Evolutionary conservation across 2,888 invertebrate species (phyloP).

Genomic region (Epistrophe grossulariae): DNA sequence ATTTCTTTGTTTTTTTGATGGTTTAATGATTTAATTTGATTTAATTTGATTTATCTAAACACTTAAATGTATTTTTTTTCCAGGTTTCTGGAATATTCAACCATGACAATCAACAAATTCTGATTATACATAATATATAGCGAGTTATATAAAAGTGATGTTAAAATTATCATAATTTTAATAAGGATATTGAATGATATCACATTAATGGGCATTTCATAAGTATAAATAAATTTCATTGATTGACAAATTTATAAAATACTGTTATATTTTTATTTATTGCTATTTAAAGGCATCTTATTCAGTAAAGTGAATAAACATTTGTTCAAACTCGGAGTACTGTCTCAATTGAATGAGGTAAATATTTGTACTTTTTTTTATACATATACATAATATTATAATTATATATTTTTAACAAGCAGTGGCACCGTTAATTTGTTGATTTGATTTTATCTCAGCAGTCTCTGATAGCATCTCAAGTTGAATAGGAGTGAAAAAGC

Average conservation of each 20-base stretch:
- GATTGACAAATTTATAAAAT: neutral
- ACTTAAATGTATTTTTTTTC: neutral
- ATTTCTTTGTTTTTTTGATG: neutral
- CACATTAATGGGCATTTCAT: neutral
- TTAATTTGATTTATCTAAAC: neutral
- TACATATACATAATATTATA: too few relatives aligned
- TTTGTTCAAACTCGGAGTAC: constrained; percentile 4
- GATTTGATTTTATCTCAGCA: constrained; percentile 22
- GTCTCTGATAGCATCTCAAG: constrained; percentile 18
- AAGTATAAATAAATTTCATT: neutral
- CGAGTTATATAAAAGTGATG: neutral
- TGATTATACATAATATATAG: neutral
- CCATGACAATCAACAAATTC: constrained; percentile 10
- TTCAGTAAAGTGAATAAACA: neutral
- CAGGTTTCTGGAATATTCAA: constrained; percentile 37
- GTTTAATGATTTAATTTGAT: neutral
- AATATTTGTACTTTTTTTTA: constrained; percentile 3
- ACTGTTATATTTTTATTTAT: neutral
- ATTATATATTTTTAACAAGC: neutral
- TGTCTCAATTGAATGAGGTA: constrained; percentile 18
- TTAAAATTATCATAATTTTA: constrained; percentile 1
- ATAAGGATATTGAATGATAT: neutral
- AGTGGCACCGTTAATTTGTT: neutral
- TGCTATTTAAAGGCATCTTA: neutral
- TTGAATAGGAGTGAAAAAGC: constrained; percentile 18